Evolutionary conservation across 2,113 vertebrate genomes (phyloP).

Genomic region (Istiophorus platypterus): DNA sequence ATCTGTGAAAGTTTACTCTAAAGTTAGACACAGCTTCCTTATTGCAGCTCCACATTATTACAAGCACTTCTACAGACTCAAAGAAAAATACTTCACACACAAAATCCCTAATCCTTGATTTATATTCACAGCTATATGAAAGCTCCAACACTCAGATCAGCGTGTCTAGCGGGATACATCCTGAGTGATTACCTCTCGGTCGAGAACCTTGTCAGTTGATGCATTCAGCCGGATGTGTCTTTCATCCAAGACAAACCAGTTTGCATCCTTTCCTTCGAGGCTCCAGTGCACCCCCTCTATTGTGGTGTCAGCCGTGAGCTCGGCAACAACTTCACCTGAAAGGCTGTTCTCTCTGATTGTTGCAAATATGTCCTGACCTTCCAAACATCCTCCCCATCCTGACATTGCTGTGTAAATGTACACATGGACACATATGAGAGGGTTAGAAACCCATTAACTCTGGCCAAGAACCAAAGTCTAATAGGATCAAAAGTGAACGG

Average conservation of each 20-base stretch:
- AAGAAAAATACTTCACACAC: background rate
- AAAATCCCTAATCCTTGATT: background rate
- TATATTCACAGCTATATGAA: background rate
- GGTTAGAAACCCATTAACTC: background rate
- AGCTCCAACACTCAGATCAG: background rate
- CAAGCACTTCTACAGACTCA: background rate
- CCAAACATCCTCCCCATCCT: constrained; percentile 82
- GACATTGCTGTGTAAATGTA: constrained; percentile 69
- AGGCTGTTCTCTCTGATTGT: constrained; percentile 87
- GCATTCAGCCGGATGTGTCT: constrained; percentile 85
- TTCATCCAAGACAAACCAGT: constrained; percentile 89
- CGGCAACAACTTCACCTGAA: constrained; percentile 83
- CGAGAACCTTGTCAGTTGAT: constrained; percentile 80
- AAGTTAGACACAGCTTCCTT: constrained; percentile 20
- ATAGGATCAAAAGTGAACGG: background rate
- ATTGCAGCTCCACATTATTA: background rate
- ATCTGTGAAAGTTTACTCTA: constrained; percentile 35
- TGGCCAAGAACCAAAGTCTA: background rate
- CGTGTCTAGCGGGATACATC: background rate
- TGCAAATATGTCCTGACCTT: constrained; percentile 84
- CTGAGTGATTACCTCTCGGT: constrained; percentile 84
- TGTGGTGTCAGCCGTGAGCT: constrained; percentile 72
- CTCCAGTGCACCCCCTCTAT: constrained; percentile 75
- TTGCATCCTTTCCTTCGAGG: constrained; percentile 83
- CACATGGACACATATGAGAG: background rate